phyloP scores from a whole-genome alignment of 2,797 vertebrate genomes.

The Hoplostethus mediterraneus region DNA sequence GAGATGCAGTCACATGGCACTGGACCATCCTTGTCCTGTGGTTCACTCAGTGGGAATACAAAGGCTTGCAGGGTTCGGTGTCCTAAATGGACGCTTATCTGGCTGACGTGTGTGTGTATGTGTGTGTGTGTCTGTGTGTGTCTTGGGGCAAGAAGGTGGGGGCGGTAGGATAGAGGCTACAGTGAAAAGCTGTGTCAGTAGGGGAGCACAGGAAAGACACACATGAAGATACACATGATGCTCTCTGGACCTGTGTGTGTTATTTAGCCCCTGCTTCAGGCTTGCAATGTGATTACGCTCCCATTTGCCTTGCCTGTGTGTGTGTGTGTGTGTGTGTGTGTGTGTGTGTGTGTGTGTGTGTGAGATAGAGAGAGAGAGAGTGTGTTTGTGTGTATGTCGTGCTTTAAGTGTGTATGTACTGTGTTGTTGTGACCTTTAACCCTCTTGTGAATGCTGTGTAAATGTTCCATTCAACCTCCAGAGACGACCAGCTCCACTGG shows the following conservation, averaged over 20 bases:
- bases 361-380: too few relatives aligned
- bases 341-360: too few relatives aligned
- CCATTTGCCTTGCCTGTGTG: slow-evolving; percentile 35
- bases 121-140: slow-evolving; percentile 10
- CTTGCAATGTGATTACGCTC: slow-evolving; percentile 62
- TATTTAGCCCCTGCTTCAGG: slow-evolving; percentile 45
- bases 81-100: slow-evolving; percentile 56
- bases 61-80: slow-evolving; percentile 60
- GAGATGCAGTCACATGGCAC: slow-evolving; percentile 71
- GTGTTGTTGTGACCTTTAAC: slow-evolving; percentile 48
- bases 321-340: too few relatives aligned
- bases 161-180: background rate
- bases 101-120: slow-evolving; percentile 28
- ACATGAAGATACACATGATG: slow-evolving; percentile 28
- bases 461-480: slow-evolving; percentile 40
- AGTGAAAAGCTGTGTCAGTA: background rate
- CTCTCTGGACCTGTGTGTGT: background rate
- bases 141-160: background rate
- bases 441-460: slow-evolving; percentile 19
- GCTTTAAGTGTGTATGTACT: slow-evolving; percentile 18
- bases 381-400: slow-evolving; percentile 28
- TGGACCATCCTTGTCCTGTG: slow-evolving; percentile 70
- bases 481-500: background rate
- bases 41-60: slow-evolving; percentile 66
- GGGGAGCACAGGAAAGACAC: slow-evolving; percentile 13